Evolutionary conservation across 2,797 vertebrate genomes (phyloP).

Genomic region (Cygnus olor): DNA sequence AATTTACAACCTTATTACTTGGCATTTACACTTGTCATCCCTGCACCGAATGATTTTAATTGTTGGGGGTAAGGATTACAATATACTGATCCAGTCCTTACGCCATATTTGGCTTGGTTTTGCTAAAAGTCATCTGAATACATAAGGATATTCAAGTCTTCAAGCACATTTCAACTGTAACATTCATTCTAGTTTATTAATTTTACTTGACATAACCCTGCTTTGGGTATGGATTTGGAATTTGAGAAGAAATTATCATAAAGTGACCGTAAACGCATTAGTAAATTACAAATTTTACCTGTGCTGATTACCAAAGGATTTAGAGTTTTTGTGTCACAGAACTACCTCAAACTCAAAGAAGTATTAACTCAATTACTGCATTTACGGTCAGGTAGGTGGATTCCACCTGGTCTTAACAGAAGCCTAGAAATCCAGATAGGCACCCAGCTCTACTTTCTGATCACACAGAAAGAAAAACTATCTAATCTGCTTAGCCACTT

Average conservation of each 20-base stretch:
- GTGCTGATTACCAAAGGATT: background rate
- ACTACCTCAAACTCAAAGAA: background rate
- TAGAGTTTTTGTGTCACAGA: background rate
- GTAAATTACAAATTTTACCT: background rate
- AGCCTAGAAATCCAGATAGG: background rate
- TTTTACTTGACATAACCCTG: background rate
- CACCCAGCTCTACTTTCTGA: background rate
- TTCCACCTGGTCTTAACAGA: background rate
- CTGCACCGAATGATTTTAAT: rapidly evolving
- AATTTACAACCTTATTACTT: background rate
- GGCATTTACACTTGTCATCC: background rate
- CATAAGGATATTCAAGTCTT: rapidly evolving
- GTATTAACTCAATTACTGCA: background rate
- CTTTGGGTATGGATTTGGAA: background rate
- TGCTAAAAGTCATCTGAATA: background rate
- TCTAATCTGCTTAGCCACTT: background rate
- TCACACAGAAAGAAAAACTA: background rate
- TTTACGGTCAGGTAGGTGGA: rapidly evolving
- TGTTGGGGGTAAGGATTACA: background rate
- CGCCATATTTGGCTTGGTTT: rapidly evolving
- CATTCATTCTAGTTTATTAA: background rate
- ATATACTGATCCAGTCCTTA: rapidly evolving
- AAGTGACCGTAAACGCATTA: background rate
- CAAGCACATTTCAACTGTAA: background rate
- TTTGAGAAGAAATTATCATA: background rate